phyloP scores from a whole-genome alignment of 2,113 vertebrate species.

The Oxygymnocypris stewartii region DNA sequence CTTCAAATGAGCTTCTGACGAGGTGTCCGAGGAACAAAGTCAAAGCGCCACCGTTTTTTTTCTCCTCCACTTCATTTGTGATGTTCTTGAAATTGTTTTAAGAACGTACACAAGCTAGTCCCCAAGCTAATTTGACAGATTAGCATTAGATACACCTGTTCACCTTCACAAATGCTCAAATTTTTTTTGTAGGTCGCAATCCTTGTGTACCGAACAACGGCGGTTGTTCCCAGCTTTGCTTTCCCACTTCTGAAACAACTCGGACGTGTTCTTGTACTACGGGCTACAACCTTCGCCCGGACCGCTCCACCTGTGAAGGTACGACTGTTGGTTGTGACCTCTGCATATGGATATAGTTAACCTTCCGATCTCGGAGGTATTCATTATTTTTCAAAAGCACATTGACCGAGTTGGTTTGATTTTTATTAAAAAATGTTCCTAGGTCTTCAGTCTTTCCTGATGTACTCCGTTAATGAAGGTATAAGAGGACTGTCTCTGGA shows the following conservation, averaged over 20 bases:
- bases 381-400: neutral
- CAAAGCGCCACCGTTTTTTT: neutral
- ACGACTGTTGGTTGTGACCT: neutral
- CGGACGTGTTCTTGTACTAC: slow-evolving; percentile 83
- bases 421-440: neutral
- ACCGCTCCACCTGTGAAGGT: slow-evolving; percentile 85
- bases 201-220: slow-evolving; percentile 83
- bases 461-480: slow-evolving; percentile 87
- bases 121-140: neutral
- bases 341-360: neutral
- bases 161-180: neutral
- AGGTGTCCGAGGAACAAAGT: slow-evolving; percentile 41
- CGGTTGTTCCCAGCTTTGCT: slow-evolving; percentile 86
- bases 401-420: neutral
- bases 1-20: slow-evolving; percentile 45
- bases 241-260: slow-evolving; percentile 82
- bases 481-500: slow-evolving; percentile 85
- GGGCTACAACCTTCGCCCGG: slow-evolving; percentile 82
- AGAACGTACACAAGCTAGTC: neutral
- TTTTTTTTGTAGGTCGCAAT: slow-evolving; percentile 76
- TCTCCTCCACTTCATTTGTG: neutral
- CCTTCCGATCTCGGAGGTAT: neutral
- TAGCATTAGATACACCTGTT: neutral
- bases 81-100: slow-evolving; percentile 10
- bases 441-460: slow-evolving; percentile 86